Percentiles rank a stretch among this genome's conserved stretches.
phyloP scores from a whole-genome alignment of 2,113 vertebrate species.

The Tretioscincus oriximinensis region DNA sequence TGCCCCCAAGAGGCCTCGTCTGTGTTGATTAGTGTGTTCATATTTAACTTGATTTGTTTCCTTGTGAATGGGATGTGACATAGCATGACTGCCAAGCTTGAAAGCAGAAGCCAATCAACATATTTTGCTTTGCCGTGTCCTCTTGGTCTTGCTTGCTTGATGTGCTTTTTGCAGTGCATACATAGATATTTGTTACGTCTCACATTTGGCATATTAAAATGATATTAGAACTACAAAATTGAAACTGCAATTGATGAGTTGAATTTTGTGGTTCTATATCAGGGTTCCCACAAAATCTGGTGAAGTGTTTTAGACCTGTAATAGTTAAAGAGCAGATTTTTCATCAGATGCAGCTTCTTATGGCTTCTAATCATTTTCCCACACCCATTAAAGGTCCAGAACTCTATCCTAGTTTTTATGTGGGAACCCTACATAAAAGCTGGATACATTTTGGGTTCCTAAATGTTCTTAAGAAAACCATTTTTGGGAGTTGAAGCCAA shows the following conservation, averaged over 20 bases:
- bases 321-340: too few species aligned
- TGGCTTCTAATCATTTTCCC: too few species aligned
- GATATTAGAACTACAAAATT: background rate
- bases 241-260: background rate
- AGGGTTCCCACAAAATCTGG: too few species aligned
- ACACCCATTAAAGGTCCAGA: too few species aligned
- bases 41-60: conserved; percentile 30
- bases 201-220: background rate
- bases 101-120: background rate
- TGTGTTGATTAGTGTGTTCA: conserved; percentile 12
- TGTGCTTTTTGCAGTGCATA: background rate
- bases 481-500: conserved; percentile 26
- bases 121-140: background rate
- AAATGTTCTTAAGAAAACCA: conserved; percentile 5
- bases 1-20: background rate
- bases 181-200: background rate
- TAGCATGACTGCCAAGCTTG: conserved; percentile 1
- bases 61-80: conserved; percentile 23
- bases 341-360: too few species aligned
- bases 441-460: background rate
- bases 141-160: background rate
- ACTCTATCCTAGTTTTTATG: too few species aligned
- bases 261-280: background rate
- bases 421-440: background rate
- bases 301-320: too few species aligned